These are phyloP conservation scores for Myzus persicae DNA, from an alignment of 1,140 invertebrate genomes.

Conservation along the genomic window DNA sequence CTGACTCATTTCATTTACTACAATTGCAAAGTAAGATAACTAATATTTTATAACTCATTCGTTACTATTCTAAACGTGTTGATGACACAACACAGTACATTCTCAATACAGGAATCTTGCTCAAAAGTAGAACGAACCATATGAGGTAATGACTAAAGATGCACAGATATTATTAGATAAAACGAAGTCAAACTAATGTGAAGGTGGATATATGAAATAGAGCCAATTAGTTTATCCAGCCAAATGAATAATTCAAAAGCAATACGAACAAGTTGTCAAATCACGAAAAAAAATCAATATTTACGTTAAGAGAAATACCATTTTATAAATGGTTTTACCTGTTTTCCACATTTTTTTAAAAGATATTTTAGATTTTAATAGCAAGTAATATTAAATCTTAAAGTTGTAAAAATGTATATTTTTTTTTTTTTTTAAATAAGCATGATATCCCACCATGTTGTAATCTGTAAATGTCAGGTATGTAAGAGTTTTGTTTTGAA, in stretches of 20 bases:
- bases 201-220: not conserved
- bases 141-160: slow-evolving; percentile 39
- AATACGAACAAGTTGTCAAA: not conserved
- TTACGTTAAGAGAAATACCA: not conserved
- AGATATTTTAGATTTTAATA: not conserved
- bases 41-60: slow-evolving; percentile 3
- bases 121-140: slow-evolving; percentile 47
- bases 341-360: not conserved
- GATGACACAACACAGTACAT: slow-evolving; percentile 10
- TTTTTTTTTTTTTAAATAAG: not conserved
- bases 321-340: not conserved
- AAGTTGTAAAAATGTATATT: not conserved
- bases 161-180: not conserved
- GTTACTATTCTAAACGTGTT: slow-evolving; percentile 18
- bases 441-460: not conserved
- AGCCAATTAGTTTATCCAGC: slow-evolving; percentile 6
- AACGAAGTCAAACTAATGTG: slow-evolving; percentile 4
- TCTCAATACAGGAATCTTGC: slow-evolving; percentile 45
- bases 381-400: not conserved
- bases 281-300: not conserved
- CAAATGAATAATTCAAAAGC: slow-evolving; percentile 1
- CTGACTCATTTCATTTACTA: slow-evolving; percentile 6
- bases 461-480: not conserved
- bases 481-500: not conserved
- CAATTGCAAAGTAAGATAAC: not conserved